Conservation (phyloP, 2,797 vertebrate species). For the Melopsittacus undulatus region DNA sequence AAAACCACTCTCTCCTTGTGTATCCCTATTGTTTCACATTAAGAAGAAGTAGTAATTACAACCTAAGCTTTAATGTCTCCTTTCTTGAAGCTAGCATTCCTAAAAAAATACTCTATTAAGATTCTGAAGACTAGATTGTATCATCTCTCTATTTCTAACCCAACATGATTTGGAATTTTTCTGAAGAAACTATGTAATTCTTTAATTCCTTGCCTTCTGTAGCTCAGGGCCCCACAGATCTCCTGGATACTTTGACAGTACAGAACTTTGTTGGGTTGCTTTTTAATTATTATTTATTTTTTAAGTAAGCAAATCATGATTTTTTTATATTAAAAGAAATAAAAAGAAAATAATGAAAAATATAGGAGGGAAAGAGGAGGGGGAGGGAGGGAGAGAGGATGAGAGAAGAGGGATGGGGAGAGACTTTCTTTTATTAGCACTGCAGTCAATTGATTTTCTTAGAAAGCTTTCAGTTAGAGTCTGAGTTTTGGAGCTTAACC, state of each 20-base stretch:
- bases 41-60: neutral
- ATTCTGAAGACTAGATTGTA: neutral
- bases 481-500: neutral
- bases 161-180: neutral
- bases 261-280: neutral
- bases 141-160: neutral
- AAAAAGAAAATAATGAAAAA: neutral
- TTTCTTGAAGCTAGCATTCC: neutral
- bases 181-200: neutral
- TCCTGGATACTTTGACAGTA: neutral
- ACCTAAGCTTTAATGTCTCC: neutral
- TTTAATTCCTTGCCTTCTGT: neutral
- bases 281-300: neutral
- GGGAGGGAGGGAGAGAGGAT: fast-evolving
- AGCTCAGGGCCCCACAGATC: neutral
- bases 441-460: neutral
- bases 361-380: fast-evolving
- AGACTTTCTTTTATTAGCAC: neutral
- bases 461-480: neutral
- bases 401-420: no score
- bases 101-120: neutral
- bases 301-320: no score
- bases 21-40: neutral
- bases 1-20: neutral
- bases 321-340: neutral